A percentile compares a stretch with the other conserved stretches of the same genome.
These are phyloP conservation scores for Lepidurus packardi DNA, from an alignment of 1,140 invertebrate species.

Conservation along the genomic window DNA sequence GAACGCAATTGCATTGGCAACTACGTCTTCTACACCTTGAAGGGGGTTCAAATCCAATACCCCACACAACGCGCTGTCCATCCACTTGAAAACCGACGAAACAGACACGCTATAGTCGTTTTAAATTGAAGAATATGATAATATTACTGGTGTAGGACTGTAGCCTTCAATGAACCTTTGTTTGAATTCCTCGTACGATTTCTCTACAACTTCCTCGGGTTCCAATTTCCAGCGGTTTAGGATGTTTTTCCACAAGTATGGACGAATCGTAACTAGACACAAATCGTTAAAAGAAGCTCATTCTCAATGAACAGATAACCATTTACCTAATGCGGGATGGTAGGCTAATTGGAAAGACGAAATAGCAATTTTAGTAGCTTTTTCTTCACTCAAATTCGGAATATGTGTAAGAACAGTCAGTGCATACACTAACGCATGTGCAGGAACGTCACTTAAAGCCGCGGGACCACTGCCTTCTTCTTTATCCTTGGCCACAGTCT, in stretches of 20 bases:
- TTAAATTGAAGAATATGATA: slow-evolving; percentile 35
- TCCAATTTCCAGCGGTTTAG: slow-evolving; percentile 52
- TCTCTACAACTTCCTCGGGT: slow-evolving; percentile 53
- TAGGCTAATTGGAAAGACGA: slow-evolving; percentile 60
- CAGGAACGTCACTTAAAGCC: slow-evolving; percentile 30
- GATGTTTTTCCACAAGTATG: slow-evolving; percentile 27
- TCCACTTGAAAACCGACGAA: slow-evolving; percentile 33
- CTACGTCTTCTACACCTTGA: slow-evolving; percentile 54
- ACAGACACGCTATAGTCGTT: not conserved
- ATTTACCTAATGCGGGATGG: slow-evolving; percentile 56
- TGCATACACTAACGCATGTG: slow-evolving; percentile 34
- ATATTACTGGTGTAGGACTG: slow-evolving; percentile 48
- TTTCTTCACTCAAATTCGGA: slow-evolving; percentile 44
- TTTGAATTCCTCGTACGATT: slow-evolving; percentile 51
- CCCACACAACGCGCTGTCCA: slow-evolving; percentile 43
- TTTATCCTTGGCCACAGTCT: slow-evolving; percentile 36
- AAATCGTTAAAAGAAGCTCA: not conserved
- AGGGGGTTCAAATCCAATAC: slow-evolving; percentile 59
- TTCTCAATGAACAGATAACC: not conserved
- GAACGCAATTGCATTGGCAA: slow-evolving; percentile 52
- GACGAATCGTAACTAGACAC: slow-evolving; percentile 3
- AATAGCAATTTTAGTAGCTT: slow-evolving; percentile 52
- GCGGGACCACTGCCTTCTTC: slow-evolving; percentile 34
- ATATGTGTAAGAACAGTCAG: not conserved
- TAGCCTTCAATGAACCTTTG: slow-evolving; percentile 57